Evolutionary conservation across 1,140 invertebrate genomes (phyloP).

Genomic region (Helicoverpa zea): DNA sequence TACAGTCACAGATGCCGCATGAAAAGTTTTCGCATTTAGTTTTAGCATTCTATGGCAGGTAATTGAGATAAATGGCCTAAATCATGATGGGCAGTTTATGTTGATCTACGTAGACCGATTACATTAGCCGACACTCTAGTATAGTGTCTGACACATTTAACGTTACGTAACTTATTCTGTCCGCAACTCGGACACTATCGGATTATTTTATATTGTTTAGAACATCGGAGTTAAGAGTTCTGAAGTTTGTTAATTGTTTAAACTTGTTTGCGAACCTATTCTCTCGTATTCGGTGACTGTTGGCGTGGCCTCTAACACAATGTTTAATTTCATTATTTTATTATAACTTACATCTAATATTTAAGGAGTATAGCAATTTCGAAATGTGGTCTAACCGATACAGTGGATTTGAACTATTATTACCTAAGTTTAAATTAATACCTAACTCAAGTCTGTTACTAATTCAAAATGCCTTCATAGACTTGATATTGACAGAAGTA

Average conservation of each 20-base stretch:
- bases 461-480: not conserved
- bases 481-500: not conserved
- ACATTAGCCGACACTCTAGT: not conserved
- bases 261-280: not conserved
- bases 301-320: no score
- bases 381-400: no score
- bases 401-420: no score
- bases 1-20: not conserved
- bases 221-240: conserved; percentile 8
- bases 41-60: not conserved
- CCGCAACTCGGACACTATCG: no score
- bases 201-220: not conserved
- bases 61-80: conserved; percentile 23
- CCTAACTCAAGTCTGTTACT: not conserved
- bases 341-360: no score
- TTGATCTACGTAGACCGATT: conserved; percentile 1
- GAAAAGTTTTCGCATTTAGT: not conserved
- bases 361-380: no score
- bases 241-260: conserved; percentile 29
- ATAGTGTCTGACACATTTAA: conserved; percentile 22
- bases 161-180: conserved; percentile 3
- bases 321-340: not conserved
- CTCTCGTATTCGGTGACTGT: no score
- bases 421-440: no score
- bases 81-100: not conserved